These are phyloP conservation scores for Poeciliopsis gracilis DNA, from an alignment of 2,797 vertebrate genomes.

Conservation along the genomic window DNA sequence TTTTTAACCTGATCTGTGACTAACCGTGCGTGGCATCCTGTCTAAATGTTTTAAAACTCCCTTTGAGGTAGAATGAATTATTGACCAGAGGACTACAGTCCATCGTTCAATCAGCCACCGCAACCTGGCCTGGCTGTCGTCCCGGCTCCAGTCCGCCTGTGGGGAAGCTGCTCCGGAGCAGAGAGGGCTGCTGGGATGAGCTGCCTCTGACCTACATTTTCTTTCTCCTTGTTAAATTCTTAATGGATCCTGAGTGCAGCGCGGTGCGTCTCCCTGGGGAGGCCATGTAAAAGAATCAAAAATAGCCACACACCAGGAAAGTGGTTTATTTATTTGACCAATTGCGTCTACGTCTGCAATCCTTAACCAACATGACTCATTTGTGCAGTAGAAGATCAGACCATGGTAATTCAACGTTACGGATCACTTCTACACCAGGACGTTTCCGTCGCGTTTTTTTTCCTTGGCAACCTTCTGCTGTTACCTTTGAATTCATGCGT, in stretches of 20 bases:
- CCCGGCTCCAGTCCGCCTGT: slow-evolving; percentile 26
- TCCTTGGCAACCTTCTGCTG: too few relatives aligned
- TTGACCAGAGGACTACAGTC: neutral
- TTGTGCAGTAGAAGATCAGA: neutral
- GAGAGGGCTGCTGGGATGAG: slow-evolving; percentile 50
- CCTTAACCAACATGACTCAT: neutral
- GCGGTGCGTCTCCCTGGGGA: slow-evolving; percentile 68
- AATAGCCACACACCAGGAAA: slow-evolving; percentile 73
- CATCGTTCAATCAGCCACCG: slow-evolving; percentile 11
- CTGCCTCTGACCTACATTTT: slow-evolving; percentile 76
- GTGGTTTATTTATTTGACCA: slow-evolving; percentile 74
- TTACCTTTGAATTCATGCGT: too few relatives aligned
- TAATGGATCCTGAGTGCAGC: slow-evolving; percentile 80
- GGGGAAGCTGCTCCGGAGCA: slow-evolving; percentile 39
- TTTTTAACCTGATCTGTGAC: slow-evolving; percentile 15
- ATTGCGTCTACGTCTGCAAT: slow-evolving; percentile 1
- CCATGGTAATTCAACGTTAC: neutral
- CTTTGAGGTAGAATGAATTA: neutral
- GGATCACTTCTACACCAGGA: neutral
- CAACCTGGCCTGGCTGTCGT: slow-evolving; percentile 24
- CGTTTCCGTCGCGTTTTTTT: neutral
- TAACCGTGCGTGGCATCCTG: slow-evolving; percentile 17
- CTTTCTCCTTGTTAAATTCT: slow-evolving; percentile 79
- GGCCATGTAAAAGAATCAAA: slow-evolving; percentile 58
- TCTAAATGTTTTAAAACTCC: slow-evolving; percentile 8